Evolutionary conservation across 2,888 invertebrate genomes (phyloP), one percentile per base, ranked within the genome.

Genomic region (Nomada flava): DNA sequence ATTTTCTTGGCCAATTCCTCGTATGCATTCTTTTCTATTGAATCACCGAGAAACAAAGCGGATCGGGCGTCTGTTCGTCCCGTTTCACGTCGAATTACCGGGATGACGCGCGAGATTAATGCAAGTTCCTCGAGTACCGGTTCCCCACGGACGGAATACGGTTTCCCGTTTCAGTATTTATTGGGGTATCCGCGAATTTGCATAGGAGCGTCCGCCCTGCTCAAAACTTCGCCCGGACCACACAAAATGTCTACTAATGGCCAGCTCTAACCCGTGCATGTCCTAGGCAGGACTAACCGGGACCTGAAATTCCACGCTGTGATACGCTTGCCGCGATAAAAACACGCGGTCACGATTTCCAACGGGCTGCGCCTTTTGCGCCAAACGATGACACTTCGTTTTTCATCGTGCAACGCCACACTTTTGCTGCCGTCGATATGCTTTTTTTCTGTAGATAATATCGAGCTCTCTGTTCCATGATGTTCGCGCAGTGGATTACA

Each of bases 161-260:
- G 86, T 86, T 79, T 86, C 86, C 89, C 89, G 91, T 91, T 90
- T 90, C 88, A 88, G 89, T 93, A 93, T 93, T 93, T 93, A 93
- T 93, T 92, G 91, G 89, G 92, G 91, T 92, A 90, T 91, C 89
- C 86, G 77, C 84, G 89, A 91, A 93, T 93, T 93, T 92, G 92
- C 93, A 93, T 93, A 93, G 90, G 89, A 91, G 91, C 91, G 89
- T 89, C 89, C 79, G 29, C 72, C 73, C 70, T 60, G 70, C 76
- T 85, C 82, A 78, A 82, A 83, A 82, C 82, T 82, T 55, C 65
- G 67, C 79, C 70, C 80, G 91, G 93, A 93, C 93, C 93, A 93
- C 93, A 93, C 93, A 93, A 92, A 93, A 92, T 92, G 91, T 91
- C 91, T 91, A 91, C 92, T 93, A 93, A 93, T 92, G 92, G 92